Evolutionary conservation across 2,797 vertebrate genomes (phyloP).

Genomic region (Cynodonichthys magdalenae): DNA sequence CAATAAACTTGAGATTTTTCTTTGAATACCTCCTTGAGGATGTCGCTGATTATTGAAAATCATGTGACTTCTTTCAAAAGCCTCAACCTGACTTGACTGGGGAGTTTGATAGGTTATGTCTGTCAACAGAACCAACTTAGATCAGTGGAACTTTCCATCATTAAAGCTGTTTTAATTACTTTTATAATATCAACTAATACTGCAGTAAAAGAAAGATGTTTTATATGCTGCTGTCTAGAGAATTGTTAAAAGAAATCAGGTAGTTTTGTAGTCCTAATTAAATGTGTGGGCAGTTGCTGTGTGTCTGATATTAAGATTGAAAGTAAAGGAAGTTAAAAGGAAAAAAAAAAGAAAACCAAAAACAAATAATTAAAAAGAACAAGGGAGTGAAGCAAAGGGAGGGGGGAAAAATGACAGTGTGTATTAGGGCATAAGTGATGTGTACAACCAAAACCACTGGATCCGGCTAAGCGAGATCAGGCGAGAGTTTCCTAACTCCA

Average conservation of each 20-base stretch:
- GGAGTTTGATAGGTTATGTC: conserved; percentile 18
- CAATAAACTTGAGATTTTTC: no score
- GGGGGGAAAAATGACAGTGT: neutral
- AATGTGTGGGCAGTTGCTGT: no score
- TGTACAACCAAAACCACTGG: conserved; percentile 42
- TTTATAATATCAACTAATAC: neutral
- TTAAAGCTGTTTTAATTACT: neutral
- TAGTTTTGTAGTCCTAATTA: neutral
- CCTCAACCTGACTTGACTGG: conserved; percentile 13
- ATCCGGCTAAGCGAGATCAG: conserved; percentile 62
- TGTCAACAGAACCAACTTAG: conserved; percentile 2
- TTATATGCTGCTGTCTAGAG: neutral
- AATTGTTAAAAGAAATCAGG: neutral
- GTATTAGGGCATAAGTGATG: conserved; percentile 19
- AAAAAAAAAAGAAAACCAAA: neutral
- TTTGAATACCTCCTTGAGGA: neutral
- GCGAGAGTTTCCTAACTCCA: conserved; percentile 54
- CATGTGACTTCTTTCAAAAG: conserved; percentile 39
- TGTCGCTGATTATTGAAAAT: conserved; percentile 21
- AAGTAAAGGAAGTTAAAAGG: neutral
- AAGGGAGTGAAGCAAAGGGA: neutral
- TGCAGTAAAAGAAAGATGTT: neutral
- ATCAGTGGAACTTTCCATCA: neutral
- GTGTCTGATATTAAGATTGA: neutral
- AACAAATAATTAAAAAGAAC: neutral